phyloP scores from a whole-genome alignment of 2,797 vertebrate species.

The Schizopygopsis pylzovi region DNA sequence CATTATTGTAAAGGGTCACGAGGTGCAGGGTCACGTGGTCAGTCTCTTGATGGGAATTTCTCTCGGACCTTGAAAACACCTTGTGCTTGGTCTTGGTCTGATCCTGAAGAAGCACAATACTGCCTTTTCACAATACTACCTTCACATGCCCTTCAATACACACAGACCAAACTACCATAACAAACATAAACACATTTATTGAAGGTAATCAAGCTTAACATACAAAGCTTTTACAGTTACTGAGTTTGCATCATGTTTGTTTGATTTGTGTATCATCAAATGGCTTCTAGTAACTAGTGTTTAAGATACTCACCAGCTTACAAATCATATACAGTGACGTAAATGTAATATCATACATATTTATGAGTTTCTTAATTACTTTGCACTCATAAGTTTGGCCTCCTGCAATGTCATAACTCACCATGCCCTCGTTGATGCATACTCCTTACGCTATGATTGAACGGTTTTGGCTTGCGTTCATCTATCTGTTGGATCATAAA shows the following conservation, averaged over 20 bases:
- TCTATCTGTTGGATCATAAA: constrained; percentile 46
- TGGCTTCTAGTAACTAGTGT: neutral
- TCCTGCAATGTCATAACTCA: neutral
- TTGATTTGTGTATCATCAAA: neutral
- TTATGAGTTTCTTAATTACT: constrained; percentile 45
- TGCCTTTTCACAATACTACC: neutral
- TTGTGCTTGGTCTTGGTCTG: neutral
- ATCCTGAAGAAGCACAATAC: neutral
- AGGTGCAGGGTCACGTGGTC: neutral
- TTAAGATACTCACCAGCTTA: constrained; percentile 20
- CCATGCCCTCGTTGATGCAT: constrained; percentile 31
- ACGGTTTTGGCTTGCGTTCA: constrained; percentile 45
- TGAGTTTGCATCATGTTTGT: neutral
- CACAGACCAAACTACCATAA: neutral
- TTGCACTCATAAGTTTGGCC: constrained; percentile 11
- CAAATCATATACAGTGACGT: constrained; percentile 20
- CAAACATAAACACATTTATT: neutral
- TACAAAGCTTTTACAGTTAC: neutral
- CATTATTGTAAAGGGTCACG: neutral
- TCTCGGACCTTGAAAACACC: neutral
- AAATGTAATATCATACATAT: constrained; percentile 46
- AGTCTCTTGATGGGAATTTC: neutral
- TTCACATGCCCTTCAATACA: neutral
- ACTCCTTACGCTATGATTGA: constrained; percentile 40
- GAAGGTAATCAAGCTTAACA: neutral